Evolutionary conservation across 2,888 invertebrate genomes (phyloP), one percentile per base, ranked within the genome.

Genomic region (Lutraria lutraria): DNA sequence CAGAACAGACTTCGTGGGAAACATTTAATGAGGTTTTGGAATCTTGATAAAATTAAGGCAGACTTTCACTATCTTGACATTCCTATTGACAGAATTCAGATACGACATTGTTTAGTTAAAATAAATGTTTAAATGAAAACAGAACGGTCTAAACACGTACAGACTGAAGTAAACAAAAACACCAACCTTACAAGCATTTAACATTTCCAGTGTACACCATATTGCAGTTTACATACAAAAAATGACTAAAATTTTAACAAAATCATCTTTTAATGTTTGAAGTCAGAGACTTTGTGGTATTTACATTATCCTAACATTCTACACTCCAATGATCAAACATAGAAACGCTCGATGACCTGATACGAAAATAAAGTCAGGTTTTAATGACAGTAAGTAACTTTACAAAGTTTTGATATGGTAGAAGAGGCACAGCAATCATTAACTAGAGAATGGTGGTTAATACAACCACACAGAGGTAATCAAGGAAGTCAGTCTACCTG

Each of bases 261-360:
- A 25, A 25, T 8, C 63, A 68, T 68, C 63, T 25, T 25, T 68
- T 68, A 10, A 68, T 25, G 63, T 68, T 68, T 25, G 15, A 76
- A 2, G 10, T 31, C 16, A 31, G 19, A 76, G 4, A 31, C 13
- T 25, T 25, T 34, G 31, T 76, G 76, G 29, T 34, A 31, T 76
- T 34, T 19, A 76, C 29, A 10, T 34, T n/a, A n/a, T n/a, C n/a
- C n/a, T n/a, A n/a, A 25, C 16, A 10, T 76, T 76, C 19, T 6
- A 76, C 31, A 31, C 34, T 76, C 15, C 31, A 31, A 31, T 76
- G 76, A 76, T 76, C 76, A 76, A 76, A 76, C 34, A 76, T 19
- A 76, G 63, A 3, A n/a, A 68, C 6, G 25, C 63, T 68, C 25
- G 25, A 25, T 68, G 63, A 68, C 63, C 63, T n/a, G 63, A 68